Conservation (phyloP, 2,113 vertebrate species). For the Paraplagusia blochii region DNA sequence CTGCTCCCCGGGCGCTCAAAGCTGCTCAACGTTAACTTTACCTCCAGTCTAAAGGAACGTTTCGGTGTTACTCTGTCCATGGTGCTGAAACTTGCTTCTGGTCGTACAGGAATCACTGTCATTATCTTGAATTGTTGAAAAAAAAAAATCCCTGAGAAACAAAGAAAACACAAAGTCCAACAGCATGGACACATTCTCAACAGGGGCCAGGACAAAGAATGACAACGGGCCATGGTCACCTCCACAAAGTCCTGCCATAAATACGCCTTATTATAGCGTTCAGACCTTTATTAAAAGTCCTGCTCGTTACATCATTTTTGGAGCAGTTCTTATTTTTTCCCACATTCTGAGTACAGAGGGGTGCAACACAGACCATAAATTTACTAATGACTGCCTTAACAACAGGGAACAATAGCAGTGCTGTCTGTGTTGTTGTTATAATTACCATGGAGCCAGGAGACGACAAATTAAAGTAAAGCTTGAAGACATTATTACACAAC, state of each 20-base stretch:
- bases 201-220: background rate
- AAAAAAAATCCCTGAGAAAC: no score
- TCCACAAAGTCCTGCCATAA: background rate
- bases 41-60: no score
- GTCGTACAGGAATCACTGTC: no score
- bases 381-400: slow-evolving; percentile 18
- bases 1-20: no score
- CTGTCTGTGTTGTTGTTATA: slow-evolving; percentile 7
- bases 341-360: background rate
- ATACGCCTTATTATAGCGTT: background rate
- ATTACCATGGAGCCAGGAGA: slow-evolving; percentile 33
- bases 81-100: slow-evolving; percentile 34
- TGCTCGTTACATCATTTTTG: slow-evolving; percentile 16
- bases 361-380: slow-evolving; percentile 16
- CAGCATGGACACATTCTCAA: background rate
- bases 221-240: no score
- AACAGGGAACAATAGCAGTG: slow-evolving; percentile 11
- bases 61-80: slow-evolving; percentile 26
- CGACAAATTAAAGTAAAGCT: slow-evolving; percentile 21
- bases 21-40: no score
- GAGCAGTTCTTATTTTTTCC: background rate
- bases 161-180: background rate
- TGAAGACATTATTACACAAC: slow-evolving; percentile 12
- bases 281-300: background rate
- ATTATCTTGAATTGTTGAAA: no score